These are phyloP conservation scores for Callimorpha dominula DNA, from an alignment of 2,888 invertebrate genomes.

Conservation along the genomic window DNA sequence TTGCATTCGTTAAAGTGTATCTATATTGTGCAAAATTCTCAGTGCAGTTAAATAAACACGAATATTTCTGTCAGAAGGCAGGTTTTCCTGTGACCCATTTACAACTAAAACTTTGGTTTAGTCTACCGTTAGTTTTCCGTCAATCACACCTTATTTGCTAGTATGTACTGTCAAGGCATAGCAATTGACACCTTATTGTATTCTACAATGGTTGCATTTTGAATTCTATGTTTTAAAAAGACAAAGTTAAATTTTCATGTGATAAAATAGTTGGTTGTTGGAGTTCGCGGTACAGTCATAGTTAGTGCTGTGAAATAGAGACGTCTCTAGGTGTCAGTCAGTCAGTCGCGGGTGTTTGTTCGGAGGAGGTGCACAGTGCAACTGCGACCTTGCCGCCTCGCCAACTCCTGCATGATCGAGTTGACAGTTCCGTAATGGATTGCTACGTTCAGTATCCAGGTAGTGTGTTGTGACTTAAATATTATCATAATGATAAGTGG, in stretches of 20 bases:
- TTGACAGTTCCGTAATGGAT: constrained; percentile 78
- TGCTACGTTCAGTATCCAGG: constrained; percentile 72
- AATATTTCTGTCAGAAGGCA: constrained; percentile 49
- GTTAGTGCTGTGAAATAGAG: constrained; percentile 62
- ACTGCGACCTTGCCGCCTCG: constrained; percentile 76
- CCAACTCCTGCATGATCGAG: constrained; percentile 73
- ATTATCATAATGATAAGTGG: constrained; percentile 18
- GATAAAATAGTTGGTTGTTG: constrained; percentile 46
- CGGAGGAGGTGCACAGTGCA: constrained; percentile 65
- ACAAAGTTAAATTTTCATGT: constrained; percentile 56
- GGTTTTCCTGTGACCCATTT: constrained; percentile 65
- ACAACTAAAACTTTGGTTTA: constrained; percentile 54
- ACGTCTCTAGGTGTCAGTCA: constrained; percentile 46
- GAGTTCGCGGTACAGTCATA: constrained; percentile 51
- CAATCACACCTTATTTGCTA: constrained; percentile 69
- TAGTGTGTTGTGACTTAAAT: constrained; percentile 52
- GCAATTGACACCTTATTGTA: constrained; percentile 61
- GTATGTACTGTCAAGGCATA: constrained; percentile 46
- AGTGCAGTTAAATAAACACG: constrained; percentile 48
- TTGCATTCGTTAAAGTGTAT: constrained; percentile 67
- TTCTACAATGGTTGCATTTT: constrained; percentile 54
- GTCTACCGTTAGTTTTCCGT: constrained; percentile 70
- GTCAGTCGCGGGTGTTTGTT: constrained; percentile 51
- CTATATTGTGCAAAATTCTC: constrained; percentile 49
- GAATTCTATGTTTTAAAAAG: constrained; percentile 40